Evolutionary conservation across 2,797 vertebrate species (phyloP), one percentile per base, ranked within the genome.

Genomic region (Enteromius treurensis): DNA sequence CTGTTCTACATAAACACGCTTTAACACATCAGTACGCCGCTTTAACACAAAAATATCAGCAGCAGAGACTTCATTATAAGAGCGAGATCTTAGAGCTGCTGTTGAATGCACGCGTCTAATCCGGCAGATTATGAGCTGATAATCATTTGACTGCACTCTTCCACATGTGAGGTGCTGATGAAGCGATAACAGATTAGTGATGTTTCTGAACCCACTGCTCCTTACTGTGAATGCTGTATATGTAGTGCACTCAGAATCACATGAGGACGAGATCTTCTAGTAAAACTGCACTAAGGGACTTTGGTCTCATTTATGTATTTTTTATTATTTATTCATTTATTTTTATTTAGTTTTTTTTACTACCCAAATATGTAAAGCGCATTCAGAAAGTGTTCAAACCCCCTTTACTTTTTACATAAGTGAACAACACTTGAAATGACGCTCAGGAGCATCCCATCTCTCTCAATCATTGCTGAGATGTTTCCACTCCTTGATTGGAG

Each of bases 1-100:
- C 84, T 71, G 81, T 86, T 89, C 86, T 84, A 81, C 86, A 89
- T 89, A 87, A 87, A 85, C 87, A 86, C 68, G 77, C 86, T 90
- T 90, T 84, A 84, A 81, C 80, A 86, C 86, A 85, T 88, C 80
- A 87, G 86, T 86, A 74, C 58, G 70, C 84, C 17, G n/a, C 37
- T 80, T 65, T 58, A 73, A 85, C 34, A 78, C 79, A 62, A 34
- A 80, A 81, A 82, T 68, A 84, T 71, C 73, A 34, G n/a, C n/a
- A 40, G n/a, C 58, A 23, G 62, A 81, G 82, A 81, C 51, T 86
- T 62, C 74, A 34, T 84, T 69, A 23, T 77, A 49, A 77, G 37
- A 40, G 51, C 37, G 37, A 64, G 77, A 88, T 88, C 17, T 47
- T 90, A 87, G 87, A 86, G 82, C 49, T 64, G 49, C 7, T 80